Base-by-base conservation (phyloP, 1,140 invertebrate species). In the Sarcophaga peregrina region DNA sequence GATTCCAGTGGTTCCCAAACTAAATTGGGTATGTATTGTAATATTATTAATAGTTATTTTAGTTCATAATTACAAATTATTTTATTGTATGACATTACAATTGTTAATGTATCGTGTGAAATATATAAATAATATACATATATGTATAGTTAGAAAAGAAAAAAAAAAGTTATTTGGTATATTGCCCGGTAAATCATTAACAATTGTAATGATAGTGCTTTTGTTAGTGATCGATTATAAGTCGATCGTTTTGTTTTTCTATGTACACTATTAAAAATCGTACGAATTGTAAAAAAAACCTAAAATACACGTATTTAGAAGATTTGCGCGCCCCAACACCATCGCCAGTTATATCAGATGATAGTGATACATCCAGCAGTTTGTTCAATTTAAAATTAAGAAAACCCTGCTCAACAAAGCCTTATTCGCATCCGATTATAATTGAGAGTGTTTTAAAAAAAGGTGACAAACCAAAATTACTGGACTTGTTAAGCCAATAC, bases 1-100 rank as follows among this genome's bases (percentile, higher is more conserved):
- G 80, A 81, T 81, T 81, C 80, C 54, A 81, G 80, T 81, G 75
- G 75, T 20, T 25, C 75, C 20, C 25, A n/a, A 50, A 50, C 17
- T 9, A 17, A 78, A 10, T 78, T 78, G 47, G 75, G 75, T 78
- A 52, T 20, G 75, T 78, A 76, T 8, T n/a, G 10, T 17, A 7
- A 8, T 68, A 9, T 68, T 1, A 9, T 68, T 20, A 9, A 5
- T 25, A 68, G n/a, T n/a, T 9, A 68, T 68, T 58, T 58, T 58
- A 37, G 25, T 37, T 37, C 25, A 37, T 37, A 37, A 1, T 37
- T 37, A 37, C 4, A 37, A 37, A 37, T 4, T 37, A 37, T 4
- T 37, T 1, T 37, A 37, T 37, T 58, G 54, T n/a, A n/a, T 58
- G 15, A n/a, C n/a, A 68, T 68, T 68, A 68, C 62, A 68, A 68